Base-by-base conservation (phyloP, 2,113 vertebrate species). In the Dinomys branickii region DNA sequence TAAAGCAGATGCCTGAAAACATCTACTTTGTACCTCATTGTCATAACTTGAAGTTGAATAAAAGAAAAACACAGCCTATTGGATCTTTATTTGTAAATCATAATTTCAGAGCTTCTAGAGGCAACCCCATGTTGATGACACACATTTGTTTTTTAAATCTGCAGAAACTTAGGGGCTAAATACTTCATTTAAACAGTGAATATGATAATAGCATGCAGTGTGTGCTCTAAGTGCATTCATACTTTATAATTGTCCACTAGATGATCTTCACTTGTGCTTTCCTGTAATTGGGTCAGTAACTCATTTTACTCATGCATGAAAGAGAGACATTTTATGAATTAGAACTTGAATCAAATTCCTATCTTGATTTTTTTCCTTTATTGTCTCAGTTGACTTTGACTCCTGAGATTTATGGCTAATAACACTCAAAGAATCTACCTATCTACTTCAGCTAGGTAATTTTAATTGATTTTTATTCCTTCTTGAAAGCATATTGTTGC, bases 231-330 rank as follows among this genome's bases (percentile, higher is more conserved):
- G 58, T 84, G 16, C n/a, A 85, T 94, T 94, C 22, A 61, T 83
- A 65, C 56, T 95, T 97, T 85, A 52, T 90, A 81, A 44, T 77
- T 86, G 59, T 50, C 71, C 85, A 65, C 54, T 94, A 69, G n/a
- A 24, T 88, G 78, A n/a, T 90, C 24, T 92, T 63, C 89, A 81
- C 54, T 52, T 92, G 12, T 77, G 12, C 30, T 96, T 96, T 95
- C n/a, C 63, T 90, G 9, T 93, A 89, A 83, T 22, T 88, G 71
- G 87, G 41, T 83, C 96, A 96, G 56, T 93, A 93, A 38, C 58
- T 67, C 52, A 92, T 85, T 96, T 95, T 97, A 92, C 85, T 92
- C 88, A 86, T 90, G n/a, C 1, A 69, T 86, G 87, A 96, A 96
- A 77, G 85, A 89, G 50, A 78, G 69, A 44, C 14, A 38, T 86